Percentiles rank a stretch among this genome's conserved stretches.
These are phyloP conservation scores for Acrobasis consociella DNA, from an alignment of 2,888 invertebrate genomes.

Conservation along the genomic window DNA sequence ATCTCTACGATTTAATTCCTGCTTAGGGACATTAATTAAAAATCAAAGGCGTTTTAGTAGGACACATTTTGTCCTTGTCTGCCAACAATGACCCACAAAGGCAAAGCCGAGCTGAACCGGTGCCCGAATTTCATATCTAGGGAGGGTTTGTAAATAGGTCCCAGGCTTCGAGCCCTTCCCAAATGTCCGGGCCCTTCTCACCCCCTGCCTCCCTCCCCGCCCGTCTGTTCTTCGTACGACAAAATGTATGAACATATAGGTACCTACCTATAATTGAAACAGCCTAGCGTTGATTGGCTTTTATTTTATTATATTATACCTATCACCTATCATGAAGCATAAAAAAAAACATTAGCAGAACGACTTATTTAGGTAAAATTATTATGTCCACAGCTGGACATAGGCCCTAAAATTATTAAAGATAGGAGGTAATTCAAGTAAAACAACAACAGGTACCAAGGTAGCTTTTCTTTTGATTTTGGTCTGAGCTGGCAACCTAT, in stretches of 20 bases:
- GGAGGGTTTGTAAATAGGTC: conserved; percentile 28
- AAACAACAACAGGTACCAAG: no score
- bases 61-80: conserved; percentile 11
- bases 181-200: conserved; percentile 39
- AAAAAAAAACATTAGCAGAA: no score
- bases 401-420: no score
- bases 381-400: no score
- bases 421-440: no score
- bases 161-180: conserved; percentile 36
- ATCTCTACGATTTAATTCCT: no score
- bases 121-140: conserved; percentile 24
- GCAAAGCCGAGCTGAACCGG: conserved; percentile 16
- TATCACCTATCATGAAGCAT: no score
- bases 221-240: conserved; percentile 18
- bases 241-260: conserved; percentile 21
- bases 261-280: neutral
- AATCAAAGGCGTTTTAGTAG: neutral
- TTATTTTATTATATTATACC: neutral
- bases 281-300: neutral
- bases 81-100: conserved; percentile 18
- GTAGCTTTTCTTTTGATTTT: no score
- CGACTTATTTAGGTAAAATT: no score
- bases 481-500: no score
- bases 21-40: neutral
- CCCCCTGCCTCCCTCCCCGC: conserved; percentile 27